Base-by-base conservation (phyloP, 1,140 invertebrate genomes). In the Fragariocoptes setiger region DNA sequence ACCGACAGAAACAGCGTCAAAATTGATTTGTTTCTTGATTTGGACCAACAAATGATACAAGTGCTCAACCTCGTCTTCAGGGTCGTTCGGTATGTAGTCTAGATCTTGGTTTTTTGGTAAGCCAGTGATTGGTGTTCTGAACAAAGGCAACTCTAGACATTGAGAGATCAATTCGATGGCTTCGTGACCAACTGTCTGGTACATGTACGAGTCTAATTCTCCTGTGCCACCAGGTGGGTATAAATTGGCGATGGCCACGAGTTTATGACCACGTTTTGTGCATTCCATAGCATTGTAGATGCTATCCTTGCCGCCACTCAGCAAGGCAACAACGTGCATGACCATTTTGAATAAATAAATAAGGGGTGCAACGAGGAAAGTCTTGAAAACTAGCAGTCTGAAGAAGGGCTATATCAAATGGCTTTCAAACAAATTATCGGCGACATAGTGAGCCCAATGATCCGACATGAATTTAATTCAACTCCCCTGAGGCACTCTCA, bases 181-280 rank as follows among this genome's bases (percentile, higher is more conserved):
- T 64, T 90, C 74, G 60, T 88, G 77, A 8, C 90, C 92, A 40
- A 97, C 88, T 40, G 82, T 90, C 64, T 99, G 90, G 56, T 92
- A 97, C 90, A 99, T 99, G 53, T 83, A 95, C 53, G 86, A 95
- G 59, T 99, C 88, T 46, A 95, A 56, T 57, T 97, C 90, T 66
- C 82, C 76, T 78, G 48, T 5, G 35, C 21, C 35, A 3, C 19
- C 19, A 15, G 38, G 44, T 45, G 90, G 90, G 61, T 71, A 68
- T 49, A 99, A 67, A 66, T 97, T 97, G 40, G 83, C 88, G 50
- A 99, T 60, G 25, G 85, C 88, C 19, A 94, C 79, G 52, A 97
- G 77, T 52, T 83, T 69, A 62, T 97, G 90, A 22, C 86, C 86
- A 55, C 82, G 76, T 51, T 73, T 72, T 49, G 90, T 70, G 63